Percentiles rank a stretch among this genome's conserved stretches.
These are phyloP conservation scores for Emmelina monodactyla DNA, from an alignment of 2,888 invertebrate species.

Conservation along the genomic window DNA sequence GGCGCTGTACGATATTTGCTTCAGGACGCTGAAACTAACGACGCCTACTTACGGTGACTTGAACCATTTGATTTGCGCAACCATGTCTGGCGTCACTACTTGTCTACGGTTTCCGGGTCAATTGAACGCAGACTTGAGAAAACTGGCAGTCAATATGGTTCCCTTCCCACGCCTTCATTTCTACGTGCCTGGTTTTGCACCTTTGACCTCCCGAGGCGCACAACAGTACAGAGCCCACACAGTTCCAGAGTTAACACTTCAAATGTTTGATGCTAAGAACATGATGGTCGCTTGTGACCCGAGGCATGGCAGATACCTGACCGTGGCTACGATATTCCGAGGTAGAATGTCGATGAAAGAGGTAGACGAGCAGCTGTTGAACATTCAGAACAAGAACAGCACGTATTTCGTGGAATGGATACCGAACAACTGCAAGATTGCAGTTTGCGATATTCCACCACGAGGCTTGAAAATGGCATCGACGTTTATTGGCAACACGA, in stretches of 20 bases:
- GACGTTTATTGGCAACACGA: slow-evolving; percentile 87
- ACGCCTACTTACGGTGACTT: slow-evolving; percentile 82
- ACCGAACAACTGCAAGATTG: slow-evolving; percentile 80
- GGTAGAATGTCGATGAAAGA: slow-evolving; percentile 95
- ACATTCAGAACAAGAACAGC: slow-evolving; percentile 80
- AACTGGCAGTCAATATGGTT: slow-evolving; percentile 56
- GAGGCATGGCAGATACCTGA: slow-evolving; percentile 86
- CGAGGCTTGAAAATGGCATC: slow-evolving; percentile 82
- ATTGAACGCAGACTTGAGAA: slow-evolving; percentile 50
- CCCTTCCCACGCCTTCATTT: slow-evolving; percentile 73
- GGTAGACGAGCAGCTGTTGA: slow-evolving; percentile 80
- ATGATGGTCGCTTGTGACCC: slow-evolving; percentile 94
- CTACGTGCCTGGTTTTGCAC: slow-evolving; percentile 69
- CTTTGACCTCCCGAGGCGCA: slow-evolving; percentile 80
- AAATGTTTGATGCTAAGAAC: slow-evolving; percentile 73
- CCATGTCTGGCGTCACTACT: slow-evolving; percentile 88
- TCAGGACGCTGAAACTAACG: slow-evolving; percentile 75
- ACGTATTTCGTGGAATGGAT: slow-evolving; percentile 84
- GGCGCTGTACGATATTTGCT: slow-evolving; percentile 76
- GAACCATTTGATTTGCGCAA: slow-evolving; percentile 83
- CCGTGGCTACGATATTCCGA: slow-evolving; percentile 88
- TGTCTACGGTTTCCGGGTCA: slow-evolving; percentile 73
- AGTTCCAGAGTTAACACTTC: slow-evolving; percentile 83
- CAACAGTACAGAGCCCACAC: slow-evolving; percentile 91
- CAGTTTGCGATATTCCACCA: slow-evolving; percentile 82